Evolutionary conservation across 2,797 vertebrate species (phyloP), one percentile per base, ranked within the genome.

Genomic region (Gadopsis bispinosus): DNA sequence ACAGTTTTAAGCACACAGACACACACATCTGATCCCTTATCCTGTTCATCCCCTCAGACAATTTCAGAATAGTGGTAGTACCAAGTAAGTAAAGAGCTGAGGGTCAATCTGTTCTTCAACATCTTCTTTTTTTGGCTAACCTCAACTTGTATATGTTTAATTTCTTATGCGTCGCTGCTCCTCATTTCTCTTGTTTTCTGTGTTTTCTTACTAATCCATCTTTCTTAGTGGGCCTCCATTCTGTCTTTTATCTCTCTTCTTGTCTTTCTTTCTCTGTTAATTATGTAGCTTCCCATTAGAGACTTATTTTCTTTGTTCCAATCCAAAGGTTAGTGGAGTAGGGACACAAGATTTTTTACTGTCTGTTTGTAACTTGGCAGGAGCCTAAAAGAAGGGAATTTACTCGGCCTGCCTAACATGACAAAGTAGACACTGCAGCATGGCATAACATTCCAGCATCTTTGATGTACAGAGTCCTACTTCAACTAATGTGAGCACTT

Each of bases 141-240:
- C 80, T 77, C 67, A 75, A 26, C 73, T 75, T 58, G 48, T 83
- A 75, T 60, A 22, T 90, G 77, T 87, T 85, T 84, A 58, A 58
- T 66, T n/a, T 19, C 19, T 81, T 83, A 69, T 84, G 63, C 71
- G 51, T 88, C 86, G 87, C 75, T 69, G 62, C 50, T 77, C 19
- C 19, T 41, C 13, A 7, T 66, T 73, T 61, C 47, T 73, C 33
- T 51, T 58, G 41, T 68, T 59, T 69, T 60, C 19, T 60, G 17
- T 83, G 31, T 69, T 77, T 60, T 55, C 13, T 66, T 63, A 59
- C 39, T 19, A 17, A 22, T 45, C 33, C 45, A 20, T 78, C 41
- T 47, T 35, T 50, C 48, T 81, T 51, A 22, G 31, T 17, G 55
- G 26, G 26, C 33, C 53, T 64, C 22, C 26, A 26, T 26, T 67